Evolutionary conservation across 2,888 invertebrate genomes (phyloP), one percentile per base, ranked within the genome.

Genomic region (Lymantria dispar): DNA sequence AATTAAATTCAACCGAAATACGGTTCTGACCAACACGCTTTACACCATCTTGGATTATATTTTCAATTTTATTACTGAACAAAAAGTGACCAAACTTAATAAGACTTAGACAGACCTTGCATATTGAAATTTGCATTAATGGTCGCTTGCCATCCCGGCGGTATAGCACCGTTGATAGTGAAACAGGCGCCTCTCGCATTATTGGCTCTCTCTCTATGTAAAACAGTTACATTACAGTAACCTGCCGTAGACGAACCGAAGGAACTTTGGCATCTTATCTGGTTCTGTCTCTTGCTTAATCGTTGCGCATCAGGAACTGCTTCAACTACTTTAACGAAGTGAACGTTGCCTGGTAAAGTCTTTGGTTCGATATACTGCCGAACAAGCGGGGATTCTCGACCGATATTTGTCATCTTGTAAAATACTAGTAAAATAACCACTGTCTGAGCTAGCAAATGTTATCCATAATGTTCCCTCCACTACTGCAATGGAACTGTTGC

Each of bases 241-340:
- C 45, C 45, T 3, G 45, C 36, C 3, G 36, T 45, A 33, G 45
- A 12, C 12, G 43, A 43, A 63, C 45, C 45, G 11, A 45, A 45
- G 8, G 45, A 45, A 39, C 12, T 45, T 9, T 39, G 39, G 22
- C 45, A 45, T 45, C 39, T 22, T 11, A 45, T 45, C 30, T 39
- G 45, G 15, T 29, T 45, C 11, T 45, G 45, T 22, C 45, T 15
- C 29, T 45, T 45, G 13, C 45, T 45, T 12, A 45, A 39, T 7
- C 45, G 11, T n/a, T 45, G 45, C 0, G 38, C 45, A 39, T 45
- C 45, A 12, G 33, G 13, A 31, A 43, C 31, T 1, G 43, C 43
- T 43, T 43, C 43, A 13, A 43, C 43, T 3, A 43, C 43, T 43
- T 43, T 43, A 8, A 43, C 43, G 9, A 43, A 43, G 1, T 43